Evolutionary conservation across 2,797 vertebrate genomes (phyloP), one percentile per base, ranked within the genome.

Genomic region (Syngnathus rostellatus): DNA sequence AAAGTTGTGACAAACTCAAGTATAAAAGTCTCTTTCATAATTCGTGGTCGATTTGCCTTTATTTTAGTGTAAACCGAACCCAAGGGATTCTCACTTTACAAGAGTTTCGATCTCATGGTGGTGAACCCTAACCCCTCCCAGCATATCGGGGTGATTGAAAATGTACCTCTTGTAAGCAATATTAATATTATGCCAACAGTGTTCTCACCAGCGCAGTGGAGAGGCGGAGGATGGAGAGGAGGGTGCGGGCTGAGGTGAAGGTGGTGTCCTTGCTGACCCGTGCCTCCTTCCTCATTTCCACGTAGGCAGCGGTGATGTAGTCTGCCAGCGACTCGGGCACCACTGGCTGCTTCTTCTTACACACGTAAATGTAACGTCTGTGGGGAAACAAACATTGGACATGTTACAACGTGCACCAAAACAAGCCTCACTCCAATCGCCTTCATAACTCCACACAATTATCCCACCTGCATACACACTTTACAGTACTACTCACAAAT

Each of bases 251-350:
- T 0, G 95, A 98, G 37, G 94, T 97, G 79, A 93, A 98, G 65
- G 95, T 94, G 46, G 92, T 92, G 70, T 96, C 95, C 74, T 93
- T 95, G 87, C 87, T 94, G 82, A 93, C 92, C 65, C 94, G 81
- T 0, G 94, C 93, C 82, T 97, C 95, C 74, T 94, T 94, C 82
- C 95, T 93, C 95, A 98, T 96, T 79, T 98, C 94, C 66, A 98
- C 95, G 0, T 98, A 97, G 0, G 95, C 94, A 0, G 95, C 95
- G 0, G 94, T 97, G 89, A 98, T 93, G 79, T 97, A 96, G 67
- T 97, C 94, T 0, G 92, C 91, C 79, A 98, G 86, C 0, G 83
- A 72, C 75, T 95, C 93, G 0, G 95, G 95, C 19, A 98, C 92
- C 0, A 90, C 82, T 0, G 95, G 95, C 84, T 95, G 92, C 62